Base-by-base conservation (phyloP, 2,113 vertebrate species). In the Chascanopsetta lugubris region DNA sequence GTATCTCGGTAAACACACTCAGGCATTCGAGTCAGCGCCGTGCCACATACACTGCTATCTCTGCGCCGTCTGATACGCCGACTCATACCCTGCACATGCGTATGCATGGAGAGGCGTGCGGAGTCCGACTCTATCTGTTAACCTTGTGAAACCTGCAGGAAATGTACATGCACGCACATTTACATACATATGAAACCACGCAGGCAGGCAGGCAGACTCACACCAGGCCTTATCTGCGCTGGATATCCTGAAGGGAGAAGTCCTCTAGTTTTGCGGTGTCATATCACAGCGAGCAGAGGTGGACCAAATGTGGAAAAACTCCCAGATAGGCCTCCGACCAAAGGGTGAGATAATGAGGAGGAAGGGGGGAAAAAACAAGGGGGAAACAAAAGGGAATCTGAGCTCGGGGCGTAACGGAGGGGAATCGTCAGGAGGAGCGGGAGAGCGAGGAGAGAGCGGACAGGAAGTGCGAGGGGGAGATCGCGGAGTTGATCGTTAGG, bases 171-270 rank as follows among this genome's bases (percentile, higher is more conserved):
- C 57, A 43, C 26, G 17, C 29, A 73, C 75, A 86, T 81, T 83
- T 72, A 83, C 82, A 86, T 83, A 75, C 61, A 82, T 65, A 79
- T 79, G 69, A 80, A 76, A 17, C 29, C 27, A 50, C 22, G 61
- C 60, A 59, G 63, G 66, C 55, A 55, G 38, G 61, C 60, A 59
- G 63, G 66, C 55, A 55, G 38, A 70, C 22, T 56, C 74, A 47
- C 58, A 0, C 66, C 6, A 8, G 2, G 53, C 13, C 67, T 87
- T 85, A 90, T 88, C 87, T 67, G 5, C 22, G 22, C n/a, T n/a
- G 43, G 3, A 29, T 58, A 46, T 46, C 75, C 84, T 76, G 50
- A 45, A 75, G 86, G 82, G 82, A 75, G 63, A 77, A 50, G 77
- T 49, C 80, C 48, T 64, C 55, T 8, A 34, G 12, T 53, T 61